These are phyloP conservation scores for Pollenia amentaria DNA, from an alignment of 2,888 invertebrate genomes.

Conservation along the genomic window DNA sequence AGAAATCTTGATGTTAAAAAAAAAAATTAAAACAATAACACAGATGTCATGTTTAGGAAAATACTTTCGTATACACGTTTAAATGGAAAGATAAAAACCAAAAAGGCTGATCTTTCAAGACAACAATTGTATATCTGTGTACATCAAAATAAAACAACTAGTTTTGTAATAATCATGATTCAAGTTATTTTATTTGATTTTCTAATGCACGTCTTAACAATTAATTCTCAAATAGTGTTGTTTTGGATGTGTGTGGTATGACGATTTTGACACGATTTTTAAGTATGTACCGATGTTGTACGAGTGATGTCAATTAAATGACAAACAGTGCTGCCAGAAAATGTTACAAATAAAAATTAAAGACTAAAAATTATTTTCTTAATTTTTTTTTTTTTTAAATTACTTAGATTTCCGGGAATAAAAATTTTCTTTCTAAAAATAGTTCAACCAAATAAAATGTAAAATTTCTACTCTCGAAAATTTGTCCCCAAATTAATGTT, in stretches of 20 bases:
- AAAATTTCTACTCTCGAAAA: too few relatives aligned
- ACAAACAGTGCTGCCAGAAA: too few relatives aligned
- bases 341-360: too few relatives aligned
- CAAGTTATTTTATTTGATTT: slow-evolving; percentile 22
- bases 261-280: slow-evolving; percentile 37
- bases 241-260: slow-evolving; percentile 5
- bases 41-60: slow-evolving; percentile 41
- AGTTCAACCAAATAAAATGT: too few relatives aligned
- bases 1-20: neutral
- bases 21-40: neutral
- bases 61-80: neutral
- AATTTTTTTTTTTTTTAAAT: too few relatives aligned
- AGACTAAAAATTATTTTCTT: too few relatives aligned
- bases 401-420: too few relatives aligned
- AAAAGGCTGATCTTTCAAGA: neutral
- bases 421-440: too few relatives aligned
- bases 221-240: slow-evolving; percentile 36
- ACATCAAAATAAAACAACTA: neutral
- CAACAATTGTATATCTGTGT: neutral
- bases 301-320: slow-evolving; percentile 11
- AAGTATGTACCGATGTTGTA: neutral
- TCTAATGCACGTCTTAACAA: slow-evolving; percentile 52
- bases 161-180: slow-evolving; percentile 38
- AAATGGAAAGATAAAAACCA: neutral
- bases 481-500: too few relatives aligned